Base-by-base conservation (phyloP, 2,888 invertebrate genomes). In the Diaprepes abbreviatus region DNA sequence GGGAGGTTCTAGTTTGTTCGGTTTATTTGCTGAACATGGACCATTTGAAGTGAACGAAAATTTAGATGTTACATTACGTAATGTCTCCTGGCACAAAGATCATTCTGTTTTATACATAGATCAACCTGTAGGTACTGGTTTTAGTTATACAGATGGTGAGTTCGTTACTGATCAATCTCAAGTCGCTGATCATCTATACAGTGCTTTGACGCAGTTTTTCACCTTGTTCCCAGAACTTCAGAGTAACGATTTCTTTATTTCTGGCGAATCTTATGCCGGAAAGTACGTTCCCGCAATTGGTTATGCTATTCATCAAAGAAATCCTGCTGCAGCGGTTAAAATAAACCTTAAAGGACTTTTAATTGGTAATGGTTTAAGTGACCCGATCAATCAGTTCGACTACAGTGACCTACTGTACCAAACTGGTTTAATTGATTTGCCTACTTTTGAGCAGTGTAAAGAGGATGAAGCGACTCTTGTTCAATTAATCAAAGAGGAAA, bases 101-200 rank as follows among this genome's bases (percentile, higher is more conserved):
- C 73, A 74, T 38, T 73, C 73, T 78, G 82, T 96, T 38, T 87
- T 96, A 52, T 96, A 93, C 80, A 92, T 96, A 63, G 96, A 96
- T 80, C 96, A 95, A 82, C 96, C 96, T 0, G 96, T 94, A 0
- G 95, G 95, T 1, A 92, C 95, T 1, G 96, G 96, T 0, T 96
- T 92, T 81, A 96, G 95, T 83, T 96, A 94, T 78, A 94, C 96
- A 0, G 88, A 90, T 1, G 88, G 83, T 59, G 95, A 96, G 0
- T 96, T 93, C 83, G 92, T 93, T 7, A 88, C 85, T 1, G 91
- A 94, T 81, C 91, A 96, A 83, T 89, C 88, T 0, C 90, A 92
- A 80, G 93, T 97, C 0, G 96, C 93, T 0, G 87, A 89, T 50
- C 91, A 96, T 81, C 82, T 97, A 5, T 92, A 94, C 78, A 87